Conservation (phyloP, 2,797 vertebrate species). For the Xiphorhynchus erythropygius region DNA sequence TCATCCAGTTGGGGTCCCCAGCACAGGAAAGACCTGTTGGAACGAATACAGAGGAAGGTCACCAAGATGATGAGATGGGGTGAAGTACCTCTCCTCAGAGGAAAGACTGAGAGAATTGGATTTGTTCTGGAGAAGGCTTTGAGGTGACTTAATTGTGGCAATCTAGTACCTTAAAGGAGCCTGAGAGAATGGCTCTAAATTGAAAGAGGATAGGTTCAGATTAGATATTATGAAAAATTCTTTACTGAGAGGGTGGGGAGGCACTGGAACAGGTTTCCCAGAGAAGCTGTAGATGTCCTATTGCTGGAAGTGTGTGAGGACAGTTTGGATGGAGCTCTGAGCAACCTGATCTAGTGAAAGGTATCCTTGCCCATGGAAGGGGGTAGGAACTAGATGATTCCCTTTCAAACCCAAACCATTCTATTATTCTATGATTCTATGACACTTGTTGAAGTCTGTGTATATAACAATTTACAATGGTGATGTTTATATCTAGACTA, state of each 20-base stretch:
- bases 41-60: not conserved
- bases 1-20: not conserved
- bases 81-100: too few species aligned
- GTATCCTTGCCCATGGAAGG: not conserved
- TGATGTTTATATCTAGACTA: fast-evolving
- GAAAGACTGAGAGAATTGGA: not conserved
- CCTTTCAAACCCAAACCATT: not conserved
- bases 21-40: not conserved
- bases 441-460: not conserved
- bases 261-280: not conserved
- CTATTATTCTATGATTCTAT: not conserved
- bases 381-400: too few species aligned
- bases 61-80: not conserved
- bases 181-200: not conserved
- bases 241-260: not conserved
- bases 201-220: not conserved
- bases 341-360: not conserved
- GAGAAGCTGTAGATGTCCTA: not conserved
- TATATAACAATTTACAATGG: not conserved
- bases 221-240: not conserved
- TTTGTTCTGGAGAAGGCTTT: not conserved
- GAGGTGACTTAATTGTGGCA: not conserved
- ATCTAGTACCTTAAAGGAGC: not conserved
- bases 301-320: not conserved
- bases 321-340: not conserved